Evolutionary conservation across 1,140 invertebrate species (phyloP).

Genomic region (Ostrea edulis): DNA sequence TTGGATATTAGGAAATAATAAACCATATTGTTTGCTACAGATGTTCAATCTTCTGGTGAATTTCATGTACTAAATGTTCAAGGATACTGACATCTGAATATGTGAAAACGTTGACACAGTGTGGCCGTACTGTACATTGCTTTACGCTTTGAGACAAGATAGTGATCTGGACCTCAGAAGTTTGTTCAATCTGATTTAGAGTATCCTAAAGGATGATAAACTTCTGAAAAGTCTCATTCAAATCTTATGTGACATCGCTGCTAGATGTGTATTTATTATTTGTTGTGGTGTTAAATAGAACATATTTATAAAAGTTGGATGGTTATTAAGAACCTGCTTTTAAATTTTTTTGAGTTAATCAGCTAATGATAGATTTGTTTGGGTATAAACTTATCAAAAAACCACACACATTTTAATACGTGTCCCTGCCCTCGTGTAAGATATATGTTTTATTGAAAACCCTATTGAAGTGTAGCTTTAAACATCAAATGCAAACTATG

Average conservation of each 20-base stretch:
- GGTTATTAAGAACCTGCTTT: background rate
- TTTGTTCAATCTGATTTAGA: background rate
- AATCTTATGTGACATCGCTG: background rate
- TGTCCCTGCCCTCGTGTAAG: background rate
- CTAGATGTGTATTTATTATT: background rate
- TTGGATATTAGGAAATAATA: no score
- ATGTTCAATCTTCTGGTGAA: no score
- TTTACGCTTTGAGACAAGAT: background rate
- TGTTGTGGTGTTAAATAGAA: background rate
- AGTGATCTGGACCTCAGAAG: background rate
- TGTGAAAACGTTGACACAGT: background rate
- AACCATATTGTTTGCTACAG: no score
- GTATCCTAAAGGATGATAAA: background rate
- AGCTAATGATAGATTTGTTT: background rate
- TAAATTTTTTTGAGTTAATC: background rate
- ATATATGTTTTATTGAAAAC: background rate
- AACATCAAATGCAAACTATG: background rate
- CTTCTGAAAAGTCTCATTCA: background rate
- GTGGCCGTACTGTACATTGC: background rate
- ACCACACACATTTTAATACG: background rate
- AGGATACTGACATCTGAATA: background rate
- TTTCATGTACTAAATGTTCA: no score
- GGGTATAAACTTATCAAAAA: background rate
- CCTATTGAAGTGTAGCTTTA: slow-evolving; percentile 14
- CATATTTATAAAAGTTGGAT: background rate